These are phyloP conservation scores for Sclerurus mexicanus DNA, from an alignment of 2,113 vertebrate genomes.

Conservation along the genomic window DNA sequence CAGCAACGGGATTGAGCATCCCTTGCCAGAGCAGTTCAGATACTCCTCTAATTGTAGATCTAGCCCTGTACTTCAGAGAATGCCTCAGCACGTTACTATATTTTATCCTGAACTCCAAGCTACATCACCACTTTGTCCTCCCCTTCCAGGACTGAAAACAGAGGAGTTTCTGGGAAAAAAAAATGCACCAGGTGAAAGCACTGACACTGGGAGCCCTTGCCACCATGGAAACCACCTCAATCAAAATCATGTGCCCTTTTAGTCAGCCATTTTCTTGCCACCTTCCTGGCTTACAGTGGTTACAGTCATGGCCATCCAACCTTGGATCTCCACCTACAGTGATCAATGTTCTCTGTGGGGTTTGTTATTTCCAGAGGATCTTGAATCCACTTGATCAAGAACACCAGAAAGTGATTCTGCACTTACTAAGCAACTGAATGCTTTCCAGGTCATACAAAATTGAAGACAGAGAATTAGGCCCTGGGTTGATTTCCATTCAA, in stretches of 20 bases:
- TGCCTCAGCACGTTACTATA: background rate
- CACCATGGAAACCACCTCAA: background rate
- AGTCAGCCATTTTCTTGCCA: background rate
- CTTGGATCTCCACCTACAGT: background rate
- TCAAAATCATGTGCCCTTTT: background rate
- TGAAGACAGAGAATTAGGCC: background rate
- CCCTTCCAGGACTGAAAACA: background rate
- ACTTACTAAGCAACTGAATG: background rate
- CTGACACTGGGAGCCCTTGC: background rate
- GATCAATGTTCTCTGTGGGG: background rate
- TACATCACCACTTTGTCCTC: background rate
- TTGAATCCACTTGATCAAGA: background rate
- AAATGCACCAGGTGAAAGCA: background rate
- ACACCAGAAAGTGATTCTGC: background rate
- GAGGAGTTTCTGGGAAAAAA: background rate
- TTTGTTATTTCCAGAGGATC: background rate
- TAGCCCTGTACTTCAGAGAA: background rate
- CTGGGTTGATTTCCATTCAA: slow-evolving; percentile 12
- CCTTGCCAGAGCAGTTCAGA: background rate
- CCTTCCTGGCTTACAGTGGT: background rate
- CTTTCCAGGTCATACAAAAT: background rate
- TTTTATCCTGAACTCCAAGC: background rate
- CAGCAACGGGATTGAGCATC: fast-evolving
- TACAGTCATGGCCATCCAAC: background rate
- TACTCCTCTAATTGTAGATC: background rate